Evolutionary conservation across 2,888 invertebrate species (phyloP), one percentile per base, ranked within the genome.

Genomic region (Phorcus lineatus): DNA sequence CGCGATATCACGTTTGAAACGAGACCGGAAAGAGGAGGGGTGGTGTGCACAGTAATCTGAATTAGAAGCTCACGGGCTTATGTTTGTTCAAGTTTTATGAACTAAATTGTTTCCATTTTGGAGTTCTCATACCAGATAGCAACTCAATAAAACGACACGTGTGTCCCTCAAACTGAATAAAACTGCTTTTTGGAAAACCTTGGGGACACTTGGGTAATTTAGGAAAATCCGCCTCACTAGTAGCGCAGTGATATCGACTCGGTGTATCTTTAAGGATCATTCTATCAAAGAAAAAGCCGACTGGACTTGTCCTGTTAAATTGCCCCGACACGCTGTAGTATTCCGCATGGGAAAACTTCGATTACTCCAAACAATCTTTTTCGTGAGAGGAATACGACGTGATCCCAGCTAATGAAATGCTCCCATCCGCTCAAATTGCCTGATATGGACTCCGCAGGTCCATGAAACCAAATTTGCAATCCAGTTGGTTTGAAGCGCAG

Each of bases 291-390:
- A 19, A 36, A 36, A 31, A 70, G 31, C 36, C 40, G 70, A 40
- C 36, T 6, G 40, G 19, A 70, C 70, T 70, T n/a, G 36, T 40
- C 70, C 19, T 70, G 70, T 70, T 36, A 31, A 70, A 70, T 70
- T 70, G 70, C 70, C 36, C 31, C 31, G 40, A 70, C 70, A 70
- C 70, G 70, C 70, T 70, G 40, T 40, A 40, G 70, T 36, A 31
- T 70, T 31, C 54, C 76, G 55, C 76, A 36, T 55, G 76, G 76
- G 76, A 55, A 70, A 76, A 36, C 76, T 76, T 55, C 54, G 76
- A 76, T 76, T 76, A 76, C 54, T 54, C 36, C 53, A 54, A 76
- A 76, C 76, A 54, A 70, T 76, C 76, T 76, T 76, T 76, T 54
- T 62, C 78, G 78, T 67, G 70, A 67, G 66, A 53, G 28, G 78